These are phyloP conservation scores for Drosophila barbarae DNA, from an alignment of 2,888 invertebrate species.

Conservation along the genomic window DNA sequence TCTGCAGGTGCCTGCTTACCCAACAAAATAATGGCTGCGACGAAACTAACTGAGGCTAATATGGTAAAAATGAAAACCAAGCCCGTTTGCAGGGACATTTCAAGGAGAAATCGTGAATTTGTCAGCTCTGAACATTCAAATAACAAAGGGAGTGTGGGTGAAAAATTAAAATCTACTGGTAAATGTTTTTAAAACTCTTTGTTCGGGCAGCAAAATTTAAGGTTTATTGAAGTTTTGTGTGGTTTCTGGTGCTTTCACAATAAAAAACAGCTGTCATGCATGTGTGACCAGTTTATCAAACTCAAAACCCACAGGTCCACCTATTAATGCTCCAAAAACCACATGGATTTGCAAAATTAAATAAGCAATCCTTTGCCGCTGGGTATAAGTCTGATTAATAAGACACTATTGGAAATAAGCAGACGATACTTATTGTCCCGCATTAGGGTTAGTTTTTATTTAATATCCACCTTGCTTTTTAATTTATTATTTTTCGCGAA, in stretches of 20 bases:
- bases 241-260: slow-evolving; percentile 35
- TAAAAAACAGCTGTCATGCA: slow-evolving; percentile 56
- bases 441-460: slow-evolving; percentile 12
- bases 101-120: slow-evolving; percentile 16
- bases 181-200: neutral
- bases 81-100: slow-evolving; percentile 74
- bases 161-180: slow-evolving; percentile 4
- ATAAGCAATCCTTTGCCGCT: neutral
- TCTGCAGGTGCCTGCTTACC: slow-evolving; percentile 80
- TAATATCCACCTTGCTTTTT: slow-evolving; percentile 28
- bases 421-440: slow-evolving; percentile 6
- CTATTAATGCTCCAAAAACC: slow-evolving; percentile 9
- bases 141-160: neutral
- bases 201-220: slow-evolving; percentile 10
- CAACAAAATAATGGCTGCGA: slow-evolving; percentile 82
- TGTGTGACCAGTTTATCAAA: slow-evolving; percentile 25
- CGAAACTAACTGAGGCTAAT: slow-evolving; percentile 82
- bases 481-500: slow-evolving; percentile 22
- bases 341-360: slow-evolving; percentile 15
- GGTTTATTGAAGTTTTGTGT: neutral
- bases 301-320: slow-evolving; percentile 26
- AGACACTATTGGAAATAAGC: neutral
- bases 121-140: slow-evolving; percentile 14
- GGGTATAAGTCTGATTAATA: no score
- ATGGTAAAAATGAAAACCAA: slow-evolving; percentile 80